Conservation (phyloP, 2,113 vertebrate species). For the Quiscalus mexicanus region DNA sequence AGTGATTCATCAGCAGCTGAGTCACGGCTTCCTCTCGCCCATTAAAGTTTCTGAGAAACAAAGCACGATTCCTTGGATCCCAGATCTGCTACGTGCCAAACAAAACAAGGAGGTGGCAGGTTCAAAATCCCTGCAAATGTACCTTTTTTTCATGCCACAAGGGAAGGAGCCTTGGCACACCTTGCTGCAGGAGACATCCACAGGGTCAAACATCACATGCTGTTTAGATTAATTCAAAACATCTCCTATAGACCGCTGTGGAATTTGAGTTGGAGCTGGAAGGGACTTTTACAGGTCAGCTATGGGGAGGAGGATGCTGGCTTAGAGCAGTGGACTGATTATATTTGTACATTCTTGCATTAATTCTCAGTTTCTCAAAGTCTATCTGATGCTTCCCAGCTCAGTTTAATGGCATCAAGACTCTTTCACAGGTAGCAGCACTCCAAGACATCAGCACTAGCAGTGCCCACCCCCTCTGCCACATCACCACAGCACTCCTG, state of each 20-base stretch:
- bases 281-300: neutral
- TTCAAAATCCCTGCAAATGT: neutral
- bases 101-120: neutral
- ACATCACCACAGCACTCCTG: neutral
- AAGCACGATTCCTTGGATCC: neutral
- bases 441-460: neutral
- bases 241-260: neutral
- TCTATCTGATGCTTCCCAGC: neutral
- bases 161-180: neutral
- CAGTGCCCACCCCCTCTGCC: neutral
- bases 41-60: constrained; percentile 1
- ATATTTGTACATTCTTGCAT: neutral
- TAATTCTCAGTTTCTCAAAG: neutral
- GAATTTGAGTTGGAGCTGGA: neutral
- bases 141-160: fast-evolving
- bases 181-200: neutral
- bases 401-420: neutral
- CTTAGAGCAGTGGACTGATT: neutral
- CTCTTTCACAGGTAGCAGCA: neutral
- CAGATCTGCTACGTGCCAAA: neutral
- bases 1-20: constrained; percentile 5
- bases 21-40: constrained; percentile 23
- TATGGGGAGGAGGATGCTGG: neutral
- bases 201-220: neutral
- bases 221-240: neutral